These are phyloP conservation scores for Nymphalis polychloros DNA, from an alignment of 2,888 invertebrate species.

Conservation along the genomic window DNA sequence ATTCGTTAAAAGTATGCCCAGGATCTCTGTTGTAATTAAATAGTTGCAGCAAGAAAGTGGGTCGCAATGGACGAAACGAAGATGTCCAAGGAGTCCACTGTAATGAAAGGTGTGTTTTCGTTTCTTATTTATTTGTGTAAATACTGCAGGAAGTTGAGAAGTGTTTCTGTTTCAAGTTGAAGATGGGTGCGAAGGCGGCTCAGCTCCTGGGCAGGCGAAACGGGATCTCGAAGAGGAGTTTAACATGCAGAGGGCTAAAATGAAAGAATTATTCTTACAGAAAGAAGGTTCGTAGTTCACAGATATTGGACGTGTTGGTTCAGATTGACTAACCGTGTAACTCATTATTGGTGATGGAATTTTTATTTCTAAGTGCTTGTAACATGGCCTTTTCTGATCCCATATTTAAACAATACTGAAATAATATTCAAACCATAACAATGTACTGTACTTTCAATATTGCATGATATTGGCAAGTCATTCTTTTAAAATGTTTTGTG, in stretches of 20 bases:
- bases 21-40: slow-evolving; percentile 20
- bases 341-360: slow-evolving; percentile 6
- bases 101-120: slow-evolving; percentile 67
- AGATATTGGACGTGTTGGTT: slow-evolving; percentile 11
- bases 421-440: too few species aligned
- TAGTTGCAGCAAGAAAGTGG: slow-evolving; percentile 27
- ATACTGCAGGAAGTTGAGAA: slow-evolving; percentile 59
- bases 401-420: neutral
- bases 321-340: slow-evolving; percentile 18
- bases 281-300: slow-evolving; percentile 89
- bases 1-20: slow-evolving; percentile 34
- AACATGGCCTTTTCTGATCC: neutral
- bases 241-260: slow-evolving; percentile 93
- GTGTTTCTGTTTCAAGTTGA: slow-evolving; percentile 77
- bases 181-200: slow-evolving; percentile 52
- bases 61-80: slow-evolving; percentile 45
- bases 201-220: slow-evolving; percentile 55
- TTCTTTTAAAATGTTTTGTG: too few species aligned
- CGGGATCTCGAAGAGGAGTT: slow-evolving; percentile 90
- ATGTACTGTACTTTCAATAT: too few species aligned
- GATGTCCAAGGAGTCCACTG: slow-evolving; percentile 65
- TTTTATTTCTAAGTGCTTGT: neutral
- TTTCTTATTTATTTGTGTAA: slow-evolving; percentile 39
- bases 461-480: too few species aligned
- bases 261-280: slow-evolving; percentile 95